A percentile compares a stretch with the other conserved stretches of the same genome.
Conservation (phyloP, 2,888 invertebrate genomes). For the Barypeithes pellucidus region DNA sequence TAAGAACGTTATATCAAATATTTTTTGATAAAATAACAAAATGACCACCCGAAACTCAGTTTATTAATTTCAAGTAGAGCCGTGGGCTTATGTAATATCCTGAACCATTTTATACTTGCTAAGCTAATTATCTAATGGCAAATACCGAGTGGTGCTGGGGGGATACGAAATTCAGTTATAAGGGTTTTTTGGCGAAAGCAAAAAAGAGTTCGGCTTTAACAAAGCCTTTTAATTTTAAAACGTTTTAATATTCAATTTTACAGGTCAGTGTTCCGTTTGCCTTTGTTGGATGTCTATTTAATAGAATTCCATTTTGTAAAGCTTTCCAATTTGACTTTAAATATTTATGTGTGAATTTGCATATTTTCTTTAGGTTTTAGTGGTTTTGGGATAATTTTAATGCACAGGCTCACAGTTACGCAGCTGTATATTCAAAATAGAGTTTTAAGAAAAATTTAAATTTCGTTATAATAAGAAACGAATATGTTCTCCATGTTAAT, state of each 20-base stretch:
- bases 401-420: conserved; percentile 27
- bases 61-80: background rate
- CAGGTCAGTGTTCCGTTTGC: conserved; percentile 30
- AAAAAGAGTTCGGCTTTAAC: conserved; percentile 13
- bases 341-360: conserved; percentile 35
- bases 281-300: conserved; percentile 17
- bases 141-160: conserved; percentile 7
- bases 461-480: too few species aligned
- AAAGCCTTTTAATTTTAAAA: conserved; percentile 18
- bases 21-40: too few species aligned
- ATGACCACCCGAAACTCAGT: too few species aligned
- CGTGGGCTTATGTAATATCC: conserved; percentile 1
- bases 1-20: too few species aligned
- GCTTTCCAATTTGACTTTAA: conserved; percentile 27
- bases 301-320: conserved; percentile 26
- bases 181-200: conserved; percentile 15
- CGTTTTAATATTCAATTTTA: conserved; percentile 27
- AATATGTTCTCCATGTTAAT: too few species aligned
- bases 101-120: conserved; percentile 4
- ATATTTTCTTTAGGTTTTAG: conserved; percentile 19
- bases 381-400: background rate
- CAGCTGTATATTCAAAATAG: background rate
- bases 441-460: too few species aligned
- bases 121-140: conserved; percentile 12
- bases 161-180: conserved; percentile 12